These are phyloP conservation scores for Tholera decimalis DNA, from an alignment of 2,888 invertebrate genomes.

Conservation along the genomic window DNA sequence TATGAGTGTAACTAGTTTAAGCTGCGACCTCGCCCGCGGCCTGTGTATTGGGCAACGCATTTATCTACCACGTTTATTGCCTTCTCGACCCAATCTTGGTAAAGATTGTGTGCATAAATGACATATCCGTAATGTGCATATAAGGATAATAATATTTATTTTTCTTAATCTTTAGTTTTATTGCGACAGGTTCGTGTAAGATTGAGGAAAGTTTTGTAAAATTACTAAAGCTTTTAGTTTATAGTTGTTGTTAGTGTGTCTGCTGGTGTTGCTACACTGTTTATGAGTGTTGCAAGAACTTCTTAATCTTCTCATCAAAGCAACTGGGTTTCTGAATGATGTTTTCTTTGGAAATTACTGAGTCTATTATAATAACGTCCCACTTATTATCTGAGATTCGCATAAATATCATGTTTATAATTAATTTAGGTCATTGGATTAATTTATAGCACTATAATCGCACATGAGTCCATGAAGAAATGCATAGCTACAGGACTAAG, in stretches of 20 bases:
- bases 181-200: constrained; percentile 9
- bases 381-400: neutral
- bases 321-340: too few relatives aligned
- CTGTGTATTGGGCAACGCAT: constrained; percentile 46
- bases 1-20: constrained; percentile 41
- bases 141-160: constrained; percentile 20
- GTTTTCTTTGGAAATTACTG: too few relatives aligned
- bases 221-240: constrained; percentile 6
- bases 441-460: neutral
- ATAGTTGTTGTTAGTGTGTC: constrained; percentile 17
- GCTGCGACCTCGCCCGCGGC: constrained; percentile 39
- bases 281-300: neutral
- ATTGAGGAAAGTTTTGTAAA: constrained; percentile 21
- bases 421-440: neutral
- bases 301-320: too few relatives aligned
- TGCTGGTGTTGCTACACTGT: neutral
- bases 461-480: neutral
- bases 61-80: constrained; percentile 22
- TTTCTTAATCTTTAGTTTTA: constrained; percentile 26
- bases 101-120: constrained; percentile 26
- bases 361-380: too few relatives aligned
- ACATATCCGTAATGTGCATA: constrained; percentile 33
- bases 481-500: neutral
- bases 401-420: neutral
- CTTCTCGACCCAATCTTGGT: constrained; percentile 13